A percentile compares a stretch with the other conserved stretches of the same genome.
These are phyloP conservation scores for Pammene aurita DNA, from an alignment of 2,888 invertebrate species.

Conservation along the genomic window DNA sequence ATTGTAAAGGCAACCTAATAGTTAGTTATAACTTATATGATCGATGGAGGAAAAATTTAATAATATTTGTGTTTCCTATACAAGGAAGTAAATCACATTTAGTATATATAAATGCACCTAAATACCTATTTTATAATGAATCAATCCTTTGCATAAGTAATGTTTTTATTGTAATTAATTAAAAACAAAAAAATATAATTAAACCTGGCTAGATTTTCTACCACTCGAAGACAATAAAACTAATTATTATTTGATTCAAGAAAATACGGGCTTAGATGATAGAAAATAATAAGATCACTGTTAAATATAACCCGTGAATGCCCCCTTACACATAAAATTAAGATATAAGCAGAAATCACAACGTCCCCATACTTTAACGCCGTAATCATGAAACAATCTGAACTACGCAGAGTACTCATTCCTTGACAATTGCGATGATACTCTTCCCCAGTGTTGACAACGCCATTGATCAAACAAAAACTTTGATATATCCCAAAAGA, in stretches of 20 bases:
- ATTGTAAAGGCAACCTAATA: background rate
- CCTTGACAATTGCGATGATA: constrained; percentile 10
- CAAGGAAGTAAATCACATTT: too few relatives aligned
- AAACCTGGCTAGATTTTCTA: too few relatives aligned
- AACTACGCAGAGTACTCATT: constrained; percentile 11
- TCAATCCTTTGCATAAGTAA: too few relatives aligned
- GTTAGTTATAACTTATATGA: background rate
- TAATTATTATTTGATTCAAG: too few relatives aligned
- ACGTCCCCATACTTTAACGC: constrained; percentile 9
- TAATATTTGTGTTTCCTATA: background rate
- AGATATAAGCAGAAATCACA: constrained; percentile 2
- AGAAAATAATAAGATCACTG: too few relatives aligned
- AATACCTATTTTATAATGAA: too few relatives aligned
- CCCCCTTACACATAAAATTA: background rate
- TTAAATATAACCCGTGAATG: too few relatives aligned
- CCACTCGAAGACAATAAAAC: too few relatives aligned
- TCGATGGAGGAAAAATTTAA: background rate
- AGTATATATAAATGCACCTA: background rate
- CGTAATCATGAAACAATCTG: constrained; percentile 7
- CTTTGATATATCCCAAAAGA: background rate
- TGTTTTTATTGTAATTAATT: too few relatives aligned
- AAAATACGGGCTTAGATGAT: too few relatives aligned
- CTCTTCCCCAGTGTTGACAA: constrained; percentile 28
- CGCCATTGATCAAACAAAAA: constrained; percentile 33
- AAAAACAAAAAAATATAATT: too few relatives aligned